phyloP scores from a whole-genome alignment of 1,140 invertebrate genomes.

The Melanaphis sacchari region DNA sequence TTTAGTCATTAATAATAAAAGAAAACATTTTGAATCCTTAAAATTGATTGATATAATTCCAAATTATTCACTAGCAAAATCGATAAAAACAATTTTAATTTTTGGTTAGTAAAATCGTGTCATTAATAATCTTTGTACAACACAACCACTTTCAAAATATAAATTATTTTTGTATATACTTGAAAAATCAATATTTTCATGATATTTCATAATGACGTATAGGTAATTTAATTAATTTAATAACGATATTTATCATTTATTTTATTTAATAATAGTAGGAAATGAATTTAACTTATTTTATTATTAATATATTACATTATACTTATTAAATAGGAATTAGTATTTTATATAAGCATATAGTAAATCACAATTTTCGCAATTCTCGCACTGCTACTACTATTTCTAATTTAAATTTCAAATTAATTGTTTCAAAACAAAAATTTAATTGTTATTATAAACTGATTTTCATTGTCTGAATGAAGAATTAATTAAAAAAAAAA shows the following conservation, averaged over 20 bases:
- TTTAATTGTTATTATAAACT: neutral
- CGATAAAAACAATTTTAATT: too few species aligned
- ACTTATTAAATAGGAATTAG: too few species aligned
- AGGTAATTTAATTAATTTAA: too few species aligned
- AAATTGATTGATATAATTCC: neutral
- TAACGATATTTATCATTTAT: too few species aligned
- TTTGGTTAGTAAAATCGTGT: neutral
- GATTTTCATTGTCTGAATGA: neutral
- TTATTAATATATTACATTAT: too few species aligned
- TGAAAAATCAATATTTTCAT: too few species aligned
- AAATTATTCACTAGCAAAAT: neutral
- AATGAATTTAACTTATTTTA: too few species aligned
- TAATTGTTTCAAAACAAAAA: neutral
- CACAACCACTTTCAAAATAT: neutral
- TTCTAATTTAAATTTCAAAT: neutral
- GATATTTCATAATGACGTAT: too few species aligned
- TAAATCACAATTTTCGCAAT: neutral
- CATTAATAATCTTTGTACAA: neutral
- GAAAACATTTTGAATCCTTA: neutral
- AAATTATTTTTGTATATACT: neutral
- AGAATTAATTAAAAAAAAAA: neutral
- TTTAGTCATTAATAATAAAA: neutral
- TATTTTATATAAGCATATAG: too few species aligned
- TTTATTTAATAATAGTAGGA: too few species aligned
- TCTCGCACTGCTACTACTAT: neutral